Base-by-base conservation (phyloP, 2,797 vertebrate genomes). In the Enteromius anoplus region DNA sequence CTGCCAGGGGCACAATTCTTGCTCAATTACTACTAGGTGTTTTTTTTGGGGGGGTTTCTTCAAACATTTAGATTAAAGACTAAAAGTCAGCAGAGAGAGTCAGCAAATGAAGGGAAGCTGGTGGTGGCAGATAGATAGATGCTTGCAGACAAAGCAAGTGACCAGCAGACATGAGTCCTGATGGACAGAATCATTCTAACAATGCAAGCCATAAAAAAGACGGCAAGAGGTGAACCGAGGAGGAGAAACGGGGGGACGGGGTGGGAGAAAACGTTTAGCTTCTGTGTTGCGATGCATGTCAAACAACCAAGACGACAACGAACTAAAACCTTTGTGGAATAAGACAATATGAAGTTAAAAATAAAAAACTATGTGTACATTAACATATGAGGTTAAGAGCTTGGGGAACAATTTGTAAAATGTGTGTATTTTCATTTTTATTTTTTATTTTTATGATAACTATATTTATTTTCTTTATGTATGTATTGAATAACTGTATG, bases 401-500 rank as follows among this genome's bases (percentile, higher is more conserved):
- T 89, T 91, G 89, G 92, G 93, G 92, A 92, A 91, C 92, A 92
- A 94, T 95, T 95, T 95, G 93, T 95, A 95, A 94, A 95, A 94
- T 92, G 93, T 95, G 94, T 94, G 95, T 94, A 94, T 93, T 95
- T 95, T 95, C 90, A 92, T 94, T 95, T 95, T 93, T 92, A 92
- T 93, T 94, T 94, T 92, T 94, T 88, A 93, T 93, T 94, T 95
- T 94, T 95, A 95, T 92, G 85, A 95, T 91, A 92, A 93, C 89
- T 94, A 93, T 91, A 94, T 93, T 94, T 94, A 92, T 95, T 95
- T 94, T 94, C 89, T 91, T 94, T 93, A 93, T 91, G 93, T 95
- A 93, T 92, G 93, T 94, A 94, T 94, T 93, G 94, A 92, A 95
- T 94, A 94, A 92, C 89, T 90, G 94, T 95, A 92, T 90, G 93